Base-by-base conservation (phyloP, 2,888 invertebrate species). In the Dendrolimus houi region DNA sequence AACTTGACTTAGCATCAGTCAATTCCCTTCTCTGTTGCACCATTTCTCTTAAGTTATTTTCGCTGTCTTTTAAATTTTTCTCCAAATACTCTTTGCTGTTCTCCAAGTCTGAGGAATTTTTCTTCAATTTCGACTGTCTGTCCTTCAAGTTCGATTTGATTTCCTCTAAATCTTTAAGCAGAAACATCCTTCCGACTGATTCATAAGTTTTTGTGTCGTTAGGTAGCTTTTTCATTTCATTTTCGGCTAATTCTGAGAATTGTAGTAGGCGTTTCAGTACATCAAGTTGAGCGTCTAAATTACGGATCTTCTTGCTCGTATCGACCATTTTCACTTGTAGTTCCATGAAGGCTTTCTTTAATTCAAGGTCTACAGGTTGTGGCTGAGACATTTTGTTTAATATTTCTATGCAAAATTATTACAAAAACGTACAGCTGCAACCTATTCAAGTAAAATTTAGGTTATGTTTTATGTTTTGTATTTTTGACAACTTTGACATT, bases 41-140 rank as follows among this genome's bases (percentile, higher is more conserved):
- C 92, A 97, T 93, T 91, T 97, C 97, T 67, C 97, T 89, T 55
- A 97, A 91, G 77, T 96, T 96, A 78, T 96, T 94, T 85, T 96
- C 95, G 72, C 95, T 95, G 42, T 97, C 97, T 77, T 96, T 96
- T 62, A 97, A 86, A 79, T 92, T 96, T 68, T 93, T 93, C 74
- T 96, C 96, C 69, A 97, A 87, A 79, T 96, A 96, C n/a, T 92
- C 83, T 84, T 96, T 97, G 69, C 93, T 96, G 64, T 92, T 93
- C 84, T 95, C 94, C 62, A 96, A 85, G 53, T 93, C 93, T 72
- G 93, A 93, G n/a, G 95, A 94, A 76, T 95, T 93, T 76, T 94
- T 85, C 70, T 93, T 85, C 68, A 93, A 84, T 52, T 77, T 74
- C 40, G 79, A 83, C 75, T 91, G 93, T 70, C 91, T 92, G 70